Base-by-base conservation (phyloP, 2,888 invertebrate genomes). In the Eulithis prunata region DNA sequence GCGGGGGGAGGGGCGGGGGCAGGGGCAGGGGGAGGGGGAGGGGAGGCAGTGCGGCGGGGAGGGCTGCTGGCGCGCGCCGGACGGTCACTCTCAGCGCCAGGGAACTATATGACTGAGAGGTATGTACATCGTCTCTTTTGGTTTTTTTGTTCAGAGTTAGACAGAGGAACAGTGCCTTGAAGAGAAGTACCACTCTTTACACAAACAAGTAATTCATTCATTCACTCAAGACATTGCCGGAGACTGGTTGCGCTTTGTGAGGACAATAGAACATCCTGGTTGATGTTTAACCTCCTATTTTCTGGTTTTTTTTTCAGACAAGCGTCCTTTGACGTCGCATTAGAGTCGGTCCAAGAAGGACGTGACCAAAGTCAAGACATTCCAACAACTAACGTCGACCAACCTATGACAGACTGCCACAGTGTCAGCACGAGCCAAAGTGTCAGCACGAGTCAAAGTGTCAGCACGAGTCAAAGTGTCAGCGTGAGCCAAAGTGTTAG, bases 21-120 rank as follows among this genome's bases (percentile, higher is more conserved):
- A n/a, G n/a, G n/a, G n/a, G n/a, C n/a, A 32, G 69, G 73, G 13
- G 66, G 73, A 46, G 78, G 71, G 0, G 77, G 72, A 59, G 64
- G 71, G 10, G 72, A 73, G 8, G 58, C 12, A 7, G 8, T 36
- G 36, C 53, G 53, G 36, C 66, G 61, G 36, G 79, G 78, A 1
- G 77, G 77, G 1, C 81, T 91, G 4, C 81, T 92, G 1, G 86
- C 90, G 0, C 73, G 91, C 1, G 85, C 90, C 0, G 91, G 92
- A 0, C 77, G 92, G 3, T 92, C 91, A 0, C 81, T 91, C 0
- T 92, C 92, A 0, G 92, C 92, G 1, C 92, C 92, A 0, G 90
- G 91, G 46, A 89, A 88, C 80, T 93, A 91, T 66, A 81, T 91
- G 7, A 89, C 90, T 61, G 89, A 90, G 62, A 86, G 86, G n/a